Conservation (phyloP, 1,140 invertebrate species). For the Plectrocnemia conspersa region DNA sequence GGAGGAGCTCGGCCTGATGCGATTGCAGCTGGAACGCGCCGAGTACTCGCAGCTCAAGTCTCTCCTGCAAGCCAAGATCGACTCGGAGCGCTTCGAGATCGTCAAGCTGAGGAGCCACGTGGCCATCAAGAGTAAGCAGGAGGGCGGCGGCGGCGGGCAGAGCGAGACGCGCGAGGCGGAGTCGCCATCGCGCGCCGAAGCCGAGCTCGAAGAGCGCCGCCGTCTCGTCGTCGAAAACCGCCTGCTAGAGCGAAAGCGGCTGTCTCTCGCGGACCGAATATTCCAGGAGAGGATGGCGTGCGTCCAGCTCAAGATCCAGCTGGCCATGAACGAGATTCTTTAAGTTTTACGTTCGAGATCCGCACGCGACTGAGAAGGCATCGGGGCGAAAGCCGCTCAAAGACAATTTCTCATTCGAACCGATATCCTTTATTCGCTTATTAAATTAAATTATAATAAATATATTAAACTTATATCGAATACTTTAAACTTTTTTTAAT, state of each 20-base stretch:
- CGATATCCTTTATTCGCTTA: too few relatives aligned
- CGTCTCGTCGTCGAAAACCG: conserved; percentile 61
- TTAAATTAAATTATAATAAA: too few relatives aligned
- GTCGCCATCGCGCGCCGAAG: conserved; percentile 45
- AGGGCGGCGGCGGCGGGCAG: conserved; percentile 47
- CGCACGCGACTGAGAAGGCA: too few relatives aligned
- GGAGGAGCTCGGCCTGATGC: conserved; percentile 55
- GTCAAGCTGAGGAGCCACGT: conserved; percentile 58
- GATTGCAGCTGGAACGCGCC: conserved; percentile 61
- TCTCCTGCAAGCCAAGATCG: conserved; percentile 59
- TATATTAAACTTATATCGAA: too few relatives aligned
- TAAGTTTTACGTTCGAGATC: too few relatives aligned
- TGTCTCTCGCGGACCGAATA: conserved; percentile 57
- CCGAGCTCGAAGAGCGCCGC: conserved; percentile 47
- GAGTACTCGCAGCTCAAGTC: conserved; percentile 63
- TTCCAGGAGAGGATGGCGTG: conserved; percentile 64
- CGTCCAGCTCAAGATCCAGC: conserved; percentile 61
- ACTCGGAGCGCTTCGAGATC: conserved; percentile 62
- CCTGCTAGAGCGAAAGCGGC: conserved; percentile 62
- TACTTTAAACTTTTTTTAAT: too few relatives aligned
- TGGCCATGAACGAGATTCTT: conserved; percentile 56
- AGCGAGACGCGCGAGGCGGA: conserved; percentile 50
- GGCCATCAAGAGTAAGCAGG: conserved; percentile 49
- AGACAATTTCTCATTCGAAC: too few relatives aligned
- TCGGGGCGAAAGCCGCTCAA: too few relatives aligned